These are phyloP conservation scores for Papilio elwesi DNA, from an alignment of 2,888 invertebrate species.

Conservation along the genomic window DNA sequence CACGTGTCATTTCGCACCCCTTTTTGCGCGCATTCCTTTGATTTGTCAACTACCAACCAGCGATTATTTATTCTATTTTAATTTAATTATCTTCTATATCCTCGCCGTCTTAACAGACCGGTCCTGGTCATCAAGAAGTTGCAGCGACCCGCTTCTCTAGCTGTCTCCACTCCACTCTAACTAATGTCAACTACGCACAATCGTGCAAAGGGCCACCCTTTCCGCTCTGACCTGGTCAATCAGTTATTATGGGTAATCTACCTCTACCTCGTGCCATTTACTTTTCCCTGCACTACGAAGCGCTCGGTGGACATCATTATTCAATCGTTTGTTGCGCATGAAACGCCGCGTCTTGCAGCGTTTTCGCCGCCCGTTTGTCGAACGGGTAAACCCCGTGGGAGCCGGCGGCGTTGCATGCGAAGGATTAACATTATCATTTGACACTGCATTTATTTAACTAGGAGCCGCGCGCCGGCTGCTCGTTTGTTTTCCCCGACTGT, in stretches of 20 bases:
- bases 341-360: slow-evolving; percentile 32
- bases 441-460: slow-evolving; percentile 82
- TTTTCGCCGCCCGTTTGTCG: slow-evolving; percentile 55
- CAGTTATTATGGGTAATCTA: too few relatives aligned
- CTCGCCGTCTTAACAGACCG: too few relatives aligned
- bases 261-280: too few relatives aligned
- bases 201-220: too few relatives aligned
- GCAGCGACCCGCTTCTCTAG: too few relatives aligned
- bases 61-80: slow-evolving; percentile 42
- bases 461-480: slow-evolving; percentile 43
- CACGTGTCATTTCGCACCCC: slow-evolving; percentile 81
- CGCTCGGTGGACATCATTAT: too few relatives aligned
- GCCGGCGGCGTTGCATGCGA: slow-evolving; percentile 71
- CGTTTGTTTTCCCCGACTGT: slow-evolving; percentile 44
- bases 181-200: too few relatives aligned
- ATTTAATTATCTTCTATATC: too few relatives aligned
- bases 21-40: slow-evolving; percentile 74
- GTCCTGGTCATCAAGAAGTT: too few relatives aligned
- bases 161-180: too few relatives aligned
- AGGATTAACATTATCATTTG: slow-evolving; percentile 83
- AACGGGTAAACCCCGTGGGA: slow-evolving; percentile 76
- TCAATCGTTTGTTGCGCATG: neutral
- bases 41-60: slow-evolving; percentile 54
- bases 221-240: too few relatives aligned
- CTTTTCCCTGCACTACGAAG: too few relatives aligned